These are phyloP conservation scores for Amaurobius ferox DNA, from an alignment of 2,888 invertebrate genomes.

Conservation along the genomic window DNA sequence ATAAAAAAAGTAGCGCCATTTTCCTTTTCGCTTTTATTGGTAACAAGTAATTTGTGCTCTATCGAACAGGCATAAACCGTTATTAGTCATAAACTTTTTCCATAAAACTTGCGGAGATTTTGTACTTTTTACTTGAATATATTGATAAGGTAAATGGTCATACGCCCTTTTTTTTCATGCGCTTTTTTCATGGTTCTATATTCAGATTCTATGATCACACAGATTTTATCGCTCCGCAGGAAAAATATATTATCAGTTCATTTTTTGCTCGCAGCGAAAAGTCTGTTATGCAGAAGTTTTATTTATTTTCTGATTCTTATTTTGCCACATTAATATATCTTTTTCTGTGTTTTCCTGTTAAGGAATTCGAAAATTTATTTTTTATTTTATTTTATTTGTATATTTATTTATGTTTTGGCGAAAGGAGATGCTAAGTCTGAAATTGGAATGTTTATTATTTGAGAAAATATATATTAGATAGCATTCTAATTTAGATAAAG, in stretches of 20 bases:
- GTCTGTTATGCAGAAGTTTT: neutral
- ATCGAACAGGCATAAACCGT: conserved; percentile 54
- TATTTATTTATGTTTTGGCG: too few species aligned
- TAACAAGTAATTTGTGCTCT: conserved; percentile 60
- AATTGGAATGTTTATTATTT: too few species aligned
- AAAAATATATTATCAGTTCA: conserved; percentile 52
- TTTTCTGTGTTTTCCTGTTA: too few species aligned
- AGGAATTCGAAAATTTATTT: neutral
- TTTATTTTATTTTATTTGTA: neutral
- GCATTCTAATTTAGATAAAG: too few species aligned
- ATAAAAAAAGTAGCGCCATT: conserved; percentile 17
- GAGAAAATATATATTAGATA: too few species aligned
- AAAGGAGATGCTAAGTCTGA: too few species aligned
- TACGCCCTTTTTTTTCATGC: conserved; percentile 24
- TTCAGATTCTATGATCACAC: conserved; percentile 49
- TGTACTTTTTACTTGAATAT: conserved; percentile 46
- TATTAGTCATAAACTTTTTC: conserved; percentile 67
- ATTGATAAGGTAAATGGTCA: conserved; percentile 60
- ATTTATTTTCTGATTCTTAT: conserved; percentile 12
- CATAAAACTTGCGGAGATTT: conserved; percentile 49
- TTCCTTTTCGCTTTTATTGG: conserved; percentile 44
- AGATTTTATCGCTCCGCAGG: conserved; percentile 57
- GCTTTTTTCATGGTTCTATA: conserved; percentile 33
- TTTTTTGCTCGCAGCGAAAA: neutral
- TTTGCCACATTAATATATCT: neutral